Evolutionary conservation across 2,888 invertebrate species (phyloP), one percentile per base, ranked within the genome.

Genomic region (Acholoe squamosa): DNA sequence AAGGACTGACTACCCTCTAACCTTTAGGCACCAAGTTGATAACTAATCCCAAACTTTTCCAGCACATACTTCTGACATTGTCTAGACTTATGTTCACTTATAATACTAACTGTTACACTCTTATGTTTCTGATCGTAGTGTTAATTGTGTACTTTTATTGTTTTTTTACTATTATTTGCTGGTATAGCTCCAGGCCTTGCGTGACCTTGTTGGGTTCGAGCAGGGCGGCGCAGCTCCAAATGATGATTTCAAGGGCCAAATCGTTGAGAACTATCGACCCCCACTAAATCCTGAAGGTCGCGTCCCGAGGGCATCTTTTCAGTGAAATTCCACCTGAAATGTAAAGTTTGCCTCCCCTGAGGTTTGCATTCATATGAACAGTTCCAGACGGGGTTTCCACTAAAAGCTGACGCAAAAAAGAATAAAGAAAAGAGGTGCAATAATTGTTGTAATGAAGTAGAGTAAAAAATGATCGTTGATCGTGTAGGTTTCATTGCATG

Each of bases 181-280:
- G 28, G 34, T 25, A 22, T 54, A 91, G 91, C 56, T 91, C 7
- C 33, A 89, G 28, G 84, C 80, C n/a, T 56, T 91, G 89, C 54
- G 91, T n/a, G 71, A 89, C 34, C 89, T 91, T 31, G 89, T 56
- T 52, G 56, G 54, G 10, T 67, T 54, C 28, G 51, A 22, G n/a
- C 33, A 34, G 19, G 71, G 52, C 16, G 7, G 19, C 31, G 12
- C 12, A 0, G 51, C 71, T 16, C 33, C 61, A 22, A 28, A 56
- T 10, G 90, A 90, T 67, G 90, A 90, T 31, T 84, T 67, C 25
- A 84, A 90, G n/a, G 90, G 90, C 33, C 84, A 86, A 16, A 86
- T 92, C 22, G 54, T 91, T 0, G 90, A 92, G 67, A 92, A 92
- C 89, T 92, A 89, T 89, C 91, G 92, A 10, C 92, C 92, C 12